Evolutionary conservation across 2,797 vertebrate species (phyloP).

Genomic region (Clamator glandarius): DNA sequence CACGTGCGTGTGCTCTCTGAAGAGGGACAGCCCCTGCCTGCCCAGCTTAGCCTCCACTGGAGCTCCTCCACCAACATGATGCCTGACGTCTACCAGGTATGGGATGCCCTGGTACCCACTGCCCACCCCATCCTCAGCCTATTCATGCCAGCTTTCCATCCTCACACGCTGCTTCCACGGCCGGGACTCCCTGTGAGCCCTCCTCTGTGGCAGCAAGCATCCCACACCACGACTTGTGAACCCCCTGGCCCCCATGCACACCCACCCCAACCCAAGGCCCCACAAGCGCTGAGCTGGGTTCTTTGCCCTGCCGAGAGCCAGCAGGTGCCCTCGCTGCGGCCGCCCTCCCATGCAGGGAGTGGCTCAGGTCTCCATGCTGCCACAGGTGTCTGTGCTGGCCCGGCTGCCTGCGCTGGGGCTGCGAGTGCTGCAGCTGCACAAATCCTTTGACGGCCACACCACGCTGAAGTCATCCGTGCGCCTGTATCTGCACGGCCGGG

Average conservation of each 20-base stretch:
- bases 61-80: slow-evolving; percentile 83
- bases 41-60: slow-evolving; percentile 90
- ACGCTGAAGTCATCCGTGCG: slow-evolving; percentile 83
- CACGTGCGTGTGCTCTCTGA: slow-evolving; percentile 87
- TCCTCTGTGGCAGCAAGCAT: not conserved
- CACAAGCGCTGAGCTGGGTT: rapidly evolving
- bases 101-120: not conserved
- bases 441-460: slow-evolving; percentile 80
- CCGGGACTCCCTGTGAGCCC: rapidly evolving
- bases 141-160: rapidly evolving
- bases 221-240: rapidly evolving
- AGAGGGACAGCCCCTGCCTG: slow-evolving; percentile 89
- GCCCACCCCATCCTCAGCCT: not conserved
- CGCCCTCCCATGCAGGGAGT: rapidly evolving
- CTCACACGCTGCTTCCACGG: rapidly evolving
- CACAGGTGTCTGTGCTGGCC: slow-evolving; percentile 88
- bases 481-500: slow-evolving; percentile 82
- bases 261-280: too few relatives aligned
- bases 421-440: slow-evolving; percentile 88
- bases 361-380: not conserved
- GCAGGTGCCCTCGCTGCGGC: rapidly evolving
- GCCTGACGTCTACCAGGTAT: slow-evolving; percentile 88
- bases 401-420: slow-evolving; percentile 90
- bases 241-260: rapidly evolving
- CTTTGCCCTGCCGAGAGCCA: not conserved